Base-by-base conservation (phyloP, 2,888 invertebrate species). In the Chironomus riparius region DNA sequence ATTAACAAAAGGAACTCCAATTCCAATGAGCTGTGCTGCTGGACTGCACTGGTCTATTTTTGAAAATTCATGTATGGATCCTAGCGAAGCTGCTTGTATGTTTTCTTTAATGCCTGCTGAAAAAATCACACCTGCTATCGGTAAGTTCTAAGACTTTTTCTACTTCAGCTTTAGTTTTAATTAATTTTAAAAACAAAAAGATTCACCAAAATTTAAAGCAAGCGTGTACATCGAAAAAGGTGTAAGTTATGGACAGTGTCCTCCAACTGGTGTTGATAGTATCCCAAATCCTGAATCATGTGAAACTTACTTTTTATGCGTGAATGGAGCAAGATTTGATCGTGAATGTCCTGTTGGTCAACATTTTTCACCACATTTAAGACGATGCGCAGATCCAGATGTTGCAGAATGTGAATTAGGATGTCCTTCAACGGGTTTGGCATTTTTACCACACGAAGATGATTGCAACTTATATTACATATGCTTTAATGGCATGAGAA, bases 381-480 rank as follows among this genome's bases (percentile, higher is more conserved):
- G 56, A 56, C 56, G 56, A 7, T 56, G 56, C n/a, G 18, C 18
- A 18, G 15, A 56, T 56, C 56, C 56, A 56, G 56, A 56, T n/a
- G 15, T 56, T 22, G 71, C 71, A 15, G 71, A 56, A 28, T 71
- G 71, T 50, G 61, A 24, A 15, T 22, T 50, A 28, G 21, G 47
- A 6, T 47, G 73, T 50, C 47, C 50, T 47, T 21, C 24, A 21
- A 12, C 5, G 10, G 21, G 65, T 21, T 18, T 68, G 2, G 68
- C 21, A 18, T 62, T 62, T 48, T 68, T 74, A 18, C 73, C 73
- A 18, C 15, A 74, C 13, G n/a, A 47, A 22, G 62, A 74, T 28
- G 62, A 74, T 65, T 74, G 73, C 22, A 21, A 28, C 12, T 21
- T 21, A 13, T 74, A 74, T 68, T 74, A 74, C 18, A 10, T 74